Base-by-base conservation (phyloP, 2,797 vertebrate species). In the Galago senegalensis region DNA sequence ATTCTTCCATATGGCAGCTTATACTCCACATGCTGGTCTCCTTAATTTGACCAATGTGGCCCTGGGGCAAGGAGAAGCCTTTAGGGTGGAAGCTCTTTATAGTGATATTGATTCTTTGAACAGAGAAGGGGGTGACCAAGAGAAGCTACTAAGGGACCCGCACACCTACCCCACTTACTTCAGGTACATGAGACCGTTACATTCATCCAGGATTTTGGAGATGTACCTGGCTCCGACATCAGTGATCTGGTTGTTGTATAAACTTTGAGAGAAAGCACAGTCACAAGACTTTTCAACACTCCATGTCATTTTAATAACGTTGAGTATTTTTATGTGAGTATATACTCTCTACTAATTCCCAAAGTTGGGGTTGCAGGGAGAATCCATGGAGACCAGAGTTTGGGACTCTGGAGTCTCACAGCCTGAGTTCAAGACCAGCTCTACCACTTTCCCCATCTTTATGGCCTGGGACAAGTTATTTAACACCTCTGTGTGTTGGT, bases 201-300 rank as follows among this genome's bases (percentile, higher is more conserved):
- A 99, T 93, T 99, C 99, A 65, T 99, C 99, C 94, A 99, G 99
- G 81, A 99, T 99, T 95, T 98, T 98, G 97, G 99, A 99, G 11
- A 99, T 96, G 0, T 99, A 99, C 87, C 97, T 98, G 96, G 99
- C 99, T 98, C 99, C 99, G 0, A 98, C 96, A 65, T 99, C 99
- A 10, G 99, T 99, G 98, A 99, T 99, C 84, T 99, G 98, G 97
- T 99, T 99, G 98, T 98, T 99, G 98, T 99, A 99, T 83, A 99
- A 99, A 67, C 99, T 99, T 98, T 53, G 69, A 95, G 88, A 98
- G 77, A 97, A 96, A 98, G 61, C 86, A 97, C 16, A 77, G 61
- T 13, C 40, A 3, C 67, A 58, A 95, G 63, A 80, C 34, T 73
- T n/a, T 13, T 2, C 53, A 34, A 88, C 31, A 25, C 40, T 46